Conservation (phyloP, 1,140 invertebrate species). For the Caenorhabditis tropicalis region DNA sequence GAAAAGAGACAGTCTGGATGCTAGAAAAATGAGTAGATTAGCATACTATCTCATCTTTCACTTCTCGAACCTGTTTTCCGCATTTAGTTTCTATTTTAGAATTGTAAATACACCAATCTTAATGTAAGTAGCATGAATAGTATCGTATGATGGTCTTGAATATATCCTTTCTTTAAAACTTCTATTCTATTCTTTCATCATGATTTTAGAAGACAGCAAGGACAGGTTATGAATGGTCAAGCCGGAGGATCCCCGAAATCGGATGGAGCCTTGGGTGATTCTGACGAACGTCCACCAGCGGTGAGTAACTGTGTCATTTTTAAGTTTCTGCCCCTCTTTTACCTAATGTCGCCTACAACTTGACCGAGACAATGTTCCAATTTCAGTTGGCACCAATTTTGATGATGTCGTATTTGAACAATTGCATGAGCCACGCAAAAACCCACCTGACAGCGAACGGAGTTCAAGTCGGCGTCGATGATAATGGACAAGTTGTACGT, state of each 20-base stretch:
- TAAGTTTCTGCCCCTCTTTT: background rate
- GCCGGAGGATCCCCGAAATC: background rate
- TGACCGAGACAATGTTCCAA: conserved; percentile 28
- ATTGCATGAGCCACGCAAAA: conserved; percentile 41
- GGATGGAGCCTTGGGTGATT: background rate
- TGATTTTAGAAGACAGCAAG: conserved; percentile 7
- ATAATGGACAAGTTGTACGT: conserved; percentile 39
- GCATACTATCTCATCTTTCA: background rate
- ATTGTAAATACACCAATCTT: background rate
- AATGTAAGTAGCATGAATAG: conserved; percentile 22
- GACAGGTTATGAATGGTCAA: background rate
- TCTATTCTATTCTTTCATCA: background rate
- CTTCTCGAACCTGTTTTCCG: no score
- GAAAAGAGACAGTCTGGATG: background rate
- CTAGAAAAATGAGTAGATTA: background rate
- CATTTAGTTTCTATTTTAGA: no score
- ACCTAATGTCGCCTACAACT: background rate
- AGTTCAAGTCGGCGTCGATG: conserved; percentile 6
- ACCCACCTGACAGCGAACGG: conserved; percentile 31
- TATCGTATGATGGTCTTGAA: conserved; percentile 12
- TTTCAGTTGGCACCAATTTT: conserved; percentile 45
- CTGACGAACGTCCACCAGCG: conserved; percentile 12
- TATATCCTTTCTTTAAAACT: background rate
- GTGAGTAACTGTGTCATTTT: background rate
- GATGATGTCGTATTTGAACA: conserved; percentile 45